Base-by-base conservation (phyloP, 1,140 invertebrate genomes). In the Hypothenemus hampei region DNA sequence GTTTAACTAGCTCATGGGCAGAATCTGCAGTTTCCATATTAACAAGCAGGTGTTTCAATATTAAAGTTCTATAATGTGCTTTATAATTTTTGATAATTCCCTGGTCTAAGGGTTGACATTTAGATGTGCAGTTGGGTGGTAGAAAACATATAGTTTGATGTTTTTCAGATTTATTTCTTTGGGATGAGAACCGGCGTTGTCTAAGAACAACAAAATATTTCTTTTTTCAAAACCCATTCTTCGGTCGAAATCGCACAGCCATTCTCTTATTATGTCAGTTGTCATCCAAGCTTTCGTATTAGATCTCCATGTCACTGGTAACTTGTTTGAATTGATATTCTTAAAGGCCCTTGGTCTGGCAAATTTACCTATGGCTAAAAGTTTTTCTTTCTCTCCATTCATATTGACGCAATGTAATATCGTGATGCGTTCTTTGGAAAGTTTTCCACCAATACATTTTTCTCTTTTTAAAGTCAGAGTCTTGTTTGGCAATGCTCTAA, bases 41-140 rank as follows among this genome's bases (percentile, higher is more conserved):
- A 39, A 35, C 57, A 26, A 60, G 33, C 59, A 61, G 19, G 48
- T 60, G 52, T 35, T 62, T 62, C 31, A 68, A 53, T 43, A 66
- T 57, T 41, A 52, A 49, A 8, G 60, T 29, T 31, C 66, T 45
- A 43, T 71, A 71, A 46, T 55, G 61, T 19, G 46, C 46, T 61
- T 72, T 71, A 35, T 70, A 63, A 47, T 65, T 68, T 46, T 65
- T 59, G 48, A 77, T 78, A 31, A 78, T 69, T 13, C 72, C 71
- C 64, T 71, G 69, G 62, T 78, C 72, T 55, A 78, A 61, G 26
- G 72, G 73, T 61, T 79, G 74, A n/a, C 77, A 57, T 36, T 67
- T 60, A 4, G 68, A 69, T 18, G 75, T 77, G 3, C 69, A 73
- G 60, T 78, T 78, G 16, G 69, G 61, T 20, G 73, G 74, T 21